These are phyloP conservation scores for Rallus crepitans DNA, from an alignment of 2,797 vertebrate genomes.

Conservation along the genomic window DNA sequence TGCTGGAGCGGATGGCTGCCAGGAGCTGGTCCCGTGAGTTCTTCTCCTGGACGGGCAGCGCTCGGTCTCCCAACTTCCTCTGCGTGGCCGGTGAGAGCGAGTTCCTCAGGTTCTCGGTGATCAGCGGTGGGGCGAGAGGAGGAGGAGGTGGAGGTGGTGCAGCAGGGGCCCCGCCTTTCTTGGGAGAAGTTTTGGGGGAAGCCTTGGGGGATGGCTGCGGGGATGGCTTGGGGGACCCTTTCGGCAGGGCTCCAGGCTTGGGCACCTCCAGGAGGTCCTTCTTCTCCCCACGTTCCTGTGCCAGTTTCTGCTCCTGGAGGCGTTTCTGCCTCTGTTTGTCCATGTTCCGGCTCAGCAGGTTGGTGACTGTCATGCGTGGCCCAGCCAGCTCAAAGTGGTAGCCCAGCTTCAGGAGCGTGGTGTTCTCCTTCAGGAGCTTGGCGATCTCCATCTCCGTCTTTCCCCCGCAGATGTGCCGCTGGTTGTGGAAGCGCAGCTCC, in stretches of 20 bases:
- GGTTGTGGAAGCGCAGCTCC: slow-evolving; percentile 97
- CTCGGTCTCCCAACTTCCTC: slow-evolving; percentile 88
- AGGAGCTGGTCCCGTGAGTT: slow-evolving; percentile 96
- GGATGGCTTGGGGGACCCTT: slow-evolving; percentile 81
- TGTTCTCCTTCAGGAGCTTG: slow-evolving; percentile 94
- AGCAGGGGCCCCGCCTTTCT: slow-evolving; percentile 76
- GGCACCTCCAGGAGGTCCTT: slow-evolving; percentile 88
- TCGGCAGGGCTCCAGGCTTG: slow-evolving; percentile 70
- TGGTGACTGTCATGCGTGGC: slow-evolving; percentile 96
- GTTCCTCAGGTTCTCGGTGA: slow-evolving; percentile 87
- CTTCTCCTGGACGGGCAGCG: slow-evolving; percentile 80
- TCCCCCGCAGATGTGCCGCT: slow-evolving; percentile 96
- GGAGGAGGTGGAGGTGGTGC: slow-evolving; percentile 80
- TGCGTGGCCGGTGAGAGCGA: slow-evolving; percentile 89
- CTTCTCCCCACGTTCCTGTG: slow-evolving; percentile 88
- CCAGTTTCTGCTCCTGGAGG: slow-evolving; percentile 92
- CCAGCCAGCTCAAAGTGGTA: slow-evolving; percentile 97
- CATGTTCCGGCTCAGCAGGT: slow-evolving; percentile 97
- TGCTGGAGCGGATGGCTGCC: slow-evolving; percentile 91
- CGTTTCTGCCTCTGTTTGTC: slow-evolving; percentile 94
- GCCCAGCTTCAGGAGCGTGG: slow-evolving; percentile 93
- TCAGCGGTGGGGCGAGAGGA: slow-evolving; percentile 82
- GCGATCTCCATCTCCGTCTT: slow-evolving; percentile 99
- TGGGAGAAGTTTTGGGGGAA: slow-evolving; percentile 86
- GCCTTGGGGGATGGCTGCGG: slow-evolving; percentile 77